Base-by-base conservation (phyloP, 2,888 invertebrate species). In the Antheraea assamensis region DNA sequence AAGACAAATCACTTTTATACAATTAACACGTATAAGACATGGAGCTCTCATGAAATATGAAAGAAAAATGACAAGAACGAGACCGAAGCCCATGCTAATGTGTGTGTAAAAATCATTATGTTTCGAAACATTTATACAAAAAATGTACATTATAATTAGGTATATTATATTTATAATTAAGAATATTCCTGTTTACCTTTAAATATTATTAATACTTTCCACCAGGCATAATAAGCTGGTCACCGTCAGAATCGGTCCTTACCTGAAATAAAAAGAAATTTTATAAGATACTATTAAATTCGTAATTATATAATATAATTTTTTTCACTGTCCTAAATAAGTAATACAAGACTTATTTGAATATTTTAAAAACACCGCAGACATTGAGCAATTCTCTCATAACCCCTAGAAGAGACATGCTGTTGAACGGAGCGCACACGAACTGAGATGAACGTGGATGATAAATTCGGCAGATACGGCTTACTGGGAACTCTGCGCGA, bases 391-490 rank as follows among this genome's bases (percentile, higher is more conserved):
- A 85, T 86, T 87, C 85, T 89, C 88, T 86, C 85, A 84, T 86
- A 86, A 82, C 81, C 83, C 79, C 82, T 83, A 83, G 83, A 82
- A 81, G 79, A 80, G 81, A 81, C 71, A 74, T 81, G 85, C 49
- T 82, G 81, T 80, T 79, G 85, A 84, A 82, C 79, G 79, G n/a
- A 73, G 71, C 66, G 77, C 78, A 85, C 91, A 91, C 90, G 92
- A 89, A 86, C 81, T 81, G 74, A 88, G 93, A 94, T 93, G 91
- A 86, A 93, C 93, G 93, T 94, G 93, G 86, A 83, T 79, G 93
- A 93, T 93, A 92, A 83, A 87, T 86, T 77, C 76, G 77, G 73
- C 80, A 87, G 92, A 93, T 92, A 92, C 80, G 84, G 80, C 82
- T 82, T 93, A 92, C 93, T 90, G 88, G 84, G 93, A 94, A 94